phyloP scores from a whole-genome alignment of 2,888 invertebrate species.

The Bursaphelenchus okinawaensis region DNA sequence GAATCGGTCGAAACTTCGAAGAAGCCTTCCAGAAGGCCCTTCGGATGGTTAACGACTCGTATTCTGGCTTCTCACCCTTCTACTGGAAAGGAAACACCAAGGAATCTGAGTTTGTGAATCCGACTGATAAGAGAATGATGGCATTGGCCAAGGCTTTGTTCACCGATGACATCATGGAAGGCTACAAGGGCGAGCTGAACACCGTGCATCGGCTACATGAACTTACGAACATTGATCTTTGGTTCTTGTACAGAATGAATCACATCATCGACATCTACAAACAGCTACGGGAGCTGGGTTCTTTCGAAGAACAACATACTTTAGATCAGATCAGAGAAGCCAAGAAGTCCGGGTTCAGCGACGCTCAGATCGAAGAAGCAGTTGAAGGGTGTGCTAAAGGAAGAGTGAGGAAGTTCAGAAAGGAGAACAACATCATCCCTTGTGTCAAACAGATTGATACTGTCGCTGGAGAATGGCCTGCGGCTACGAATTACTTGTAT shows the following conservation, averaged over 20 bases:
- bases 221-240: conserved; percentile 88
- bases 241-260: conserved; percentile 91
- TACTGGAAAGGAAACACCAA: conserved; percentile 67
- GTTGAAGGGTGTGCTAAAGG: conserved; percentile 58
- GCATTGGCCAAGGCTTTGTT: conserved; percentile 83
- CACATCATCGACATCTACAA: conserved; percentile 70
- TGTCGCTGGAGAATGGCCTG: conserved; percentile 98
- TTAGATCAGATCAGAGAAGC: conserved; percentile 68
- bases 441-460: conserved; percentile 96
- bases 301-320: conserved; percentile 12
- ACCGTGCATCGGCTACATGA: conserved; percentile 76
- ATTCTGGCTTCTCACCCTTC: conserved; percentile 87
- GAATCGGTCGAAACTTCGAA: conserved; percentile 92
- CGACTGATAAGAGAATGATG: conserved; percentile 94
- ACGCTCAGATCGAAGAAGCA: conserved; percentile 80
- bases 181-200: conserved; percentile 66
- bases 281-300: conserved; percentile 23
- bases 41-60: conserved; percentile 92
- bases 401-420: not conserved
- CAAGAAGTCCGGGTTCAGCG: conserved; percentile 91
- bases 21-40: conserved; percentile 98
- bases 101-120: conserved; percentile 75
- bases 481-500: conserved; percentile 95
- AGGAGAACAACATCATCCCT: conserved; percentile 66
- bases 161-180: conserved; percentile 39